Conservation (phyloP, 2,888 invertebrate species). For the Cylindroiulus punctatus region DNA sequence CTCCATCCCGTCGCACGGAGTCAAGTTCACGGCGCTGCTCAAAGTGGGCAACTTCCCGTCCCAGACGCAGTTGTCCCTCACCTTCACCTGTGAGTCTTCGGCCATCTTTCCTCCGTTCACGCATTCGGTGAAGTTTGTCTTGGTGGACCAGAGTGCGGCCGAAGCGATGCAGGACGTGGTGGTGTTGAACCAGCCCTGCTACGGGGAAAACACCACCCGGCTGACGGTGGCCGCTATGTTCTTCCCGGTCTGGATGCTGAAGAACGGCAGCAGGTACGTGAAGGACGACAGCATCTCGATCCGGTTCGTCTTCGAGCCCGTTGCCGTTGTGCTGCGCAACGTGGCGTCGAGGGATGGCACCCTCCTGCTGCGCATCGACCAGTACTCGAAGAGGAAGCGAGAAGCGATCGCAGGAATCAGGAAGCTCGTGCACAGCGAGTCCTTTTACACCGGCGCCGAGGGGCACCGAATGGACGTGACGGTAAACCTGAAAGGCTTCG, state of each 20-base stretch:
- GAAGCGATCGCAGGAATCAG: background rate
- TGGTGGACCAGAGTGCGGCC: too few relatives aligned
- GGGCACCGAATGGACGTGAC: background rate
- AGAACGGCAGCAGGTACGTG: background rate
- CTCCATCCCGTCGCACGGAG: too few relatives aligned
- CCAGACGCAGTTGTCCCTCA: too few relatives aligned
- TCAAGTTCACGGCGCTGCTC: too few relatives aligned
- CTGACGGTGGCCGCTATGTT: too few relatives aligned
- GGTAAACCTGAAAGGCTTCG: background rate
- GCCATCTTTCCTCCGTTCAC: too few relatives aligned
- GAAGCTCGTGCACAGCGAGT: background rate
- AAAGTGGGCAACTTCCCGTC: too few relatives aligned
- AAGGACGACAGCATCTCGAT: background rate
- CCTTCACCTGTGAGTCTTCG: too few relatives aligned
- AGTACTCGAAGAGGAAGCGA: constrained; percentile 31
- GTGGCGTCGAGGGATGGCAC: background rate
- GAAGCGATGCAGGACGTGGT: too few relatives aligned
- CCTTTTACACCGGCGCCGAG: background rate
- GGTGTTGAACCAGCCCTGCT: too few relatives aligned
- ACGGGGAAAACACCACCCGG: too few relatives aligned
- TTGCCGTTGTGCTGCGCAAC: background rate
- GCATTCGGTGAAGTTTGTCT: too few relatives aligned
- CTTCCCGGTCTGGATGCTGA: background rate
- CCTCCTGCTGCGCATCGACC: background rate
- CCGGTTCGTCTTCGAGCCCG: background rate